Percentiles rank a stretch among this genome's conserved stretches.
Evolutionary conservation across 1,140 invertebrate genomes (phyloP).

Genomic region (Venustaconcha ellipsiformis): DNA sequence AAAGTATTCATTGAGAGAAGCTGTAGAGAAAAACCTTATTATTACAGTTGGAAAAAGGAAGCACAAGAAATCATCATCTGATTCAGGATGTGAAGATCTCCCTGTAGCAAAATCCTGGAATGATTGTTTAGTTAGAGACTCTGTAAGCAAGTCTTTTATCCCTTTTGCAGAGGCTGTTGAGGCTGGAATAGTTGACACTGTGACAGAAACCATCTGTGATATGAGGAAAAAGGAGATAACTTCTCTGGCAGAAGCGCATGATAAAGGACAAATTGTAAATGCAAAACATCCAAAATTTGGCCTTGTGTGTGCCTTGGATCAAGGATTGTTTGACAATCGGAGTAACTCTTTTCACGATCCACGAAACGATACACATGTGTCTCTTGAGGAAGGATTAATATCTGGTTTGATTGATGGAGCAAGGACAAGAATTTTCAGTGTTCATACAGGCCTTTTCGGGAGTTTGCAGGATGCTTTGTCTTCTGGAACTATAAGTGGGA

Average conservation of each 20-base stretch:
- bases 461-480: conserved; percentile 86
- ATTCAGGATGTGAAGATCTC: conserved; percentile 25
- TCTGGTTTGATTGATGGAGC: conserved; percentile 85
- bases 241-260: conserved; percentile 83
- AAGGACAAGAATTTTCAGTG: conserved; percentile 83
- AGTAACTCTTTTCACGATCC: conserved; percentile 51
- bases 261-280: conserved; percentile 70
- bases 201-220: conserved; percentile 81
- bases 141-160: conserved; percentile 73
- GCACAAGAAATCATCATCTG: conserved; percentile 25
- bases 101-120: conserved; percentile 70
- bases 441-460: conserved; percentile 67
- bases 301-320: conserved; percentile 73
- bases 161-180: conserved; percentile 82
- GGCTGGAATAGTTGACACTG: conserved; percentile 83
- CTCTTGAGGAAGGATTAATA: conserved; percentile 72
- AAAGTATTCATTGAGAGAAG: conserved; percentile 18
- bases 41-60: conserved; percentile 31
- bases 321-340: conserved; percentile 70
- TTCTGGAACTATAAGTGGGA: conserved; percentile 87
- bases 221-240: conserved; percentile 79
- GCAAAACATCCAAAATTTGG: conserved; percentile 40
- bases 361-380: conserved; percentile 35
- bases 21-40: conserved; percentile 24
- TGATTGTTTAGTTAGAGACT: conserved; percentile 79